Evolutionary conservation across 2,888 invertebrate species (phyloP).

Genomic region (Drosophila flavopinicola): DNA sequence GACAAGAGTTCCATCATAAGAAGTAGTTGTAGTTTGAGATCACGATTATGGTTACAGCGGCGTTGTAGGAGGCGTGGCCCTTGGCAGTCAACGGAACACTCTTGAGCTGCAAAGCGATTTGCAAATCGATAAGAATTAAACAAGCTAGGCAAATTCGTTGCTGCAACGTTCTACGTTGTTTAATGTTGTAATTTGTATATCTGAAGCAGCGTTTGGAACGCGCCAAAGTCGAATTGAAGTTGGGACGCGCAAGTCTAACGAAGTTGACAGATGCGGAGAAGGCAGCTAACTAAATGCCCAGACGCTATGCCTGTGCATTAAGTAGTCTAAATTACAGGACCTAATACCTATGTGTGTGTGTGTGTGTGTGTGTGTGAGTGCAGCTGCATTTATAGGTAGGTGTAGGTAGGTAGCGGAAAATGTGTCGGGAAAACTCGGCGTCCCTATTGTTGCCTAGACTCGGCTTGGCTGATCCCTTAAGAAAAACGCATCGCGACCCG

Average conservation of each 20-base stretch:
- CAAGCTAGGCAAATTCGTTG: too few species aligned
- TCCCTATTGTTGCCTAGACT: slow-evolving; percentile 34
- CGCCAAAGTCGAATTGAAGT: slow-evolving; percentile 30
- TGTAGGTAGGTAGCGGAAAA: slow-evolving; percentile 49
- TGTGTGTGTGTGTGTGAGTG: slow-evolving; percentile 7
- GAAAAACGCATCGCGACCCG: slow-evolving; percentile 55
- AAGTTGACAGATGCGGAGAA: slow-evolving; percentile 66
- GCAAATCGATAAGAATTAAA: slow-evolving; percentile 1
- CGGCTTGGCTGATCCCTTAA: slow-evolving; percentile 52
- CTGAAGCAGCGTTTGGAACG: slow-evolving; percentile 63
- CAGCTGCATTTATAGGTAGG: slow-evolving; percentile 50
- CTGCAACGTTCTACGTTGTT: slow-evolving; percentile 6
- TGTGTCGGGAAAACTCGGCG: slow-evolving; percentile 37
- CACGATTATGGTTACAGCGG: slow-evolving; percentile 55
- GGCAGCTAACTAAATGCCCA: slow-evolving; percentile 65
- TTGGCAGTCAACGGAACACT: slow-evolving; percentile 66
- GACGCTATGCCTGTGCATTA: slow-evolving; percentile 57
- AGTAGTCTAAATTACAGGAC: slow-evolving; percentile 61
- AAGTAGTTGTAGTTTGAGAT: slow-evolving; percentile 61
- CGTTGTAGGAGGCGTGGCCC: slow-evolving; percentile 37
- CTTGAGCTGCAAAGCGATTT: slow-evolving; percentile 51
- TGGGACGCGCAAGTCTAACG: slow-evolving; percentile 19
- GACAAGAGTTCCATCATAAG: slow-evolving; percentile 82
- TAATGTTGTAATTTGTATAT: not conserved
- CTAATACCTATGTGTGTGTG: not conserved